Evolutionary conservation across 2,113 vertebrate genomes (phyloP).

Genomic region (rabbit (Oryctolagus cuniculus)): DNA sequence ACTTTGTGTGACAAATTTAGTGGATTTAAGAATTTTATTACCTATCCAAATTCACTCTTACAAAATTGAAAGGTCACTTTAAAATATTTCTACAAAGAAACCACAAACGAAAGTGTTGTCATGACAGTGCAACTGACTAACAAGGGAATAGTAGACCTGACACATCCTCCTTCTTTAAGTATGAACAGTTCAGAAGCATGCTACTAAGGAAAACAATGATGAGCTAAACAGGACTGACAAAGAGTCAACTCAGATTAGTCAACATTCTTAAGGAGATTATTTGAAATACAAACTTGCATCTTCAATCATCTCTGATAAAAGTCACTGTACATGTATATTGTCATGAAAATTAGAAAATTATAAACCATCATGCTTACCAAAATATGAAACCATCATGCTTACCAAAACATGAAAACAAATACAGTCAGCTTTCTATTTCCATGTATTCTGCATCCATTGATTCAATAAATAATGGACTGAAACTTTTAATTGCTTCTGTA

Average conservation of each 20-base stretch:
- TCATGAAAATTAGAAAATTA: slow-evolving; percentile 6
- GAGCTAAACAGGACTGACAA: slow-evolving; percentile 48
- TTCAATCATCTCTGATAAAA: slow-evolving; percentile 58
- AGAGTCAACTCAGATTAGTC: slow-evolving; percentile 59
- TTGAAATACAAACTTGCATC: slow-evolving; percentile 58
- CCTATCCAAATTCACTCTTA: slow-evolving; percentile 6
- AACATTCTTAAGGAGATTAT: not conserved
- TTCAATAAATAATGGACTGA: too few species aligned
- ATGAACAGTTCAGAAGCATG: not conserved
- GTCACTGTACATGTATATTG: not conserved
- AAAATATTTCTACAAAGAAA: slow-evolving; percentile 44
- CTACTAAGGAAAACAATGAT: slow-evolving; percentile 31
- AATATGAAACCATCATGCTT: slow-evolving; percentile 9
- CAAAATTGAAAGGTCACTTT: not conserved
- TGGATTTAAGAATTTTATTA: slow-evolving; percentile 32
- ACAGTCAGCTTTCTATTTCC: too few species aligned
- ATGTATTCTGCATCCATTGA: too few species aligned
- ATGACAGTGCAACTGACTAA: not conserved
- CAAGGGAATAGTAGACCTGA: not conserved
- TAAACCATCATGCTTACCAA: slow-evolving; percentile 1
- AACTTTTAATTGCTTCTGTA: too few species aligned
- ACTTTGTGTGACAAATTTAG: slow-evolving; percentile 28
- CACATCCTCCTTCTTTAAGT: not conserved
- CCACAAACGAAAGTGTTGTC: slow-evolving; percentile 13
- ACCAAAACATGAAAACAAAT: not conserved